Base-by-base conservation (phyloP, 2,888 invertebrate genomes). In the Teleiodes luculella region DNA sequence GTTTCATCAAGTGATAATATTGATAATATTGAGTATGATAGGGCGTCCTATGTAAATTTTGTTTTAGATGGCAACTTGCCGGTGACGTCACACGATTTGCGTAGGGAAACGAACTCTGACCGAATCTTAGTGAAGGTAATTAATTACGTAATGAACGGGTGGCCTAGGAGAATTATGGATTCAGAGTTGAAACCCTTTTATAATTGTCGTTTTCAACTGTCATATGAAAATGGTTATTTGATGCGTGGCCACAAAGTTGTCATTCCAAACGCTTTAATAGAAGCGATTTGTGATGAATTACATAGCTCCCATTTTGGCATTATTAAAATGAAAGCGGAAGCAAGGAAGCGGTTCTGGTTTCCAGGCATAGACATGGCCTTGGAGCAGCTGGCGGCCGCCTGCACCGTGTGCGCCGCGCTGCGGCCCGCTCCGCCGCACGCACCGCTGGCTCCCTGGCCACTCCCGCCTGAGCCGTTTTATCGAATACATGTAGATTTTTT, bases 401-500 rank as follows among this genome's bases (percentile, higher is more conserved):
- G 61, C 28, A 31, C 16, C 1, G 57, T 58, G 14, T 64, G 62
- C 45, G 52, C 35, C 0, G 16, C 6, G 14, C 18, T 51, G 31
- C 51, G 54, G 3, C 46, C 54, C 14, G 14, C 52, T 1, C 51
- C 51, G 8, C 45, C 46, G 5, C 30, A 7, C 46, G 62, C 57
- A 0, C 62, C 64, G 5, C 54, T 57, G 14, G 54, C 61, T 7
- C 56, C 53, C 1, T 66, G 65, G 64, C 28, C 48, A 8, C 41
- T 51, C n/a, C 63, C 64, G 1, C 57, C 57, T 1, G 24, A 52
- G 0, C 54, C 60, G 0, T 67, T 65, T 28, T 43, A 62, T 31
- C 47, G 65, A 2, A 6, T 66, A 7, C 67, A 66, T 35, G 10
- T 65, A 0, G 66, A 68, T 46, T 64, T 67, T 48, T 41, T 63